Evolutionary conservation across 1,140 invertebrate species (phyloP).

Genomic region (Drosophila malerkotliana): DNA sequence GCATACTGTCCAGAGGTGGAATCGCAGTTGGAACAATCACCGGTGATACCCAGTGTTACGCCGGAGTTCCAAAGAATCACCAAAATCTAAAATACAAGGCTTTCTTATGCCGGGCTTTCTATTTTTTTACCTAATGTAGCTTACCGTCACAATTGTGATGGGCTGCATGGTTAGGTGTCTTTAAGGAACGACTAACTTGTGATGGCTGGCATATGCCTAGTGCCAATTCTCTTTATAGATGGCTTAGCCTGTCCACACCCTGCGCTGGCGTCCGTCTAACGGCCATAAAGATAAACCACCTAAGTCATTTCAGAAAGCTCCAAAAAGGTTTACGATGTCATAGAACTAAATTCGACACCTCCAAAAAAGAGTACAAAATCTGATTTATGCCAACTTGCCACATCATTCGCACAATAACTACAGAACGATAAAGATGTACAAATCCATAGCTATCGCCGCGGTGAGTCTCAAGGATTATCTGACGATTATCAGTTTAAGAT

Average conservation of each 20-base stretch:
- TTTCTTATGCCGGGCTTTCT: not conserved
- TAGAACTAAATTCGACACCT: slow-evolving; percentile 44
- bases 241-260: slow-evolving; percentile 26
- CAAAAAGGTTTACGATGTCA: slow-evolving; percentile 14
- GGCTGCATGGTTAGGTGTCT: slow-evolving; percentile 20
- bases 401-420: slow-evolving; percentile 18
- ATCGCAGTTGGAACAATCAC: slow-evolving; percentile 43
- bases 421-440: slow-evolving; percentile 25
- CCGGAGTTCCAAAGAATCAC: not conserved
- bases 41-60: slow-evolving; percentile 1
- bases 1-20: slow-evolving; percentile 28
- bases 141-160: slow-evolving; percentile 9
- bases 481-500: not conserved
- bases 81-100: not conserved
- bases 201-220: slow-evolving; percentile 4
- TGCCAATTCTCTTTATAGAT: slow-evolving; percentile 47
- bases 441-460: not conserved
- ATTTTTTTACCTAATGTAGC: not conserved
- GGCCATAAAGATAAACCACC: slow-evolving; percentile 39
- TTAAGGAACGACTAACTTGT: slow-evolving; percentile 19
- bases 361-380: slow-evolving; percentile 30
- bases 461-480: slow-evolving; percentile 8
- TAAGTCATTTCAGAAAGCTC: slow-evolving; percentile 20
- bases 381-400: not conserved
- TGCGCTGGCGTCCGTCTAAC: slow-evolving; percentile 21